Base-by-base conservation (phyloP, 2,797 vertebrate genomes). In the Rachycentron canadum region DNA sequence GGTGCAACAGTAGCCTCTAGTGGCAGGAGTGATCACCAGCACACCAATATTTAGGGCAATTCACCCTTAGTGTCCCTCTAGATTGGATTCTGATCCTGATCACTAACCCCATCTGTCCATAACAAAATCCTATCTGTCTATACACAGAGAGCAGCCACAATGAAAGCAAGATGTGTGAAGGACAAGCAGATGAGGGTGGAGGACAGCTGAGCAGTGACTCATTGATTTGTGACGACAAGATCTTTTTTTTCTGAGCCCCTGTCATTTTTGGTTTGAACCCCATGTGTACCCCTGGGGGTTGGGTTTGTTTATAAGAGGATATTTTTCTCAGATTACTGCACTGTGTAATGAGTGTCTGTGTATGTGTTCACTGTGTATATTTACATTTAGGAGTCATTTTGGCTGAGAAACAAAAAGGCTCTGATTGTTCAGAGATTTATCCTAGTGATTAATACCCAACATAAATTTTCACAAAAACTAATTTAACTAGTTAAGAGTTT, bases 121-220 rank as follows among this genome's bases (percentile, higher is more conserved):
- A 3, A 69, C 16, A 62, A 66, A 41, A 17, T 45, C 34, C 23
- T 62, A 52, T 76, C 64, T 81, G 55, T 91, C 47, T 78, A 59
- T 56, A 23, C 28, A 38, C 92, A 94, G 93, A 87, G 93, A 94
- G 74, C 92, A 93, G 88, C 91, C 93, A 12, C 91, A 94, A 68
- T 91, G 86, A 92, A 68, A 80, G 73, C 49, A 43, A 72, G 76
- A 77, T 21, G 68, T 30, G 12, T 69, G 78, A 81, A 84, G 76
- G 84, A 68, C 88, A 78, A 77, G 56, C 49, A 34, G 60, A 45
- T 21, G 32, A 75, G 19, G 47, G 17, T 47, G 73, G 69, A 86
- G 72, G 78, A 82, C 70, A 79, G 72, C 67, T 52, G 64, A 91
- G 71, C 57, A 53, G 82, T 91, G 91, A 94, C 88, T 92, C 90